Evolutionary conservation across 2,888 invertebrate species (phyloP).

Genomic region (Xestoiulus laeticollis): DNA sequence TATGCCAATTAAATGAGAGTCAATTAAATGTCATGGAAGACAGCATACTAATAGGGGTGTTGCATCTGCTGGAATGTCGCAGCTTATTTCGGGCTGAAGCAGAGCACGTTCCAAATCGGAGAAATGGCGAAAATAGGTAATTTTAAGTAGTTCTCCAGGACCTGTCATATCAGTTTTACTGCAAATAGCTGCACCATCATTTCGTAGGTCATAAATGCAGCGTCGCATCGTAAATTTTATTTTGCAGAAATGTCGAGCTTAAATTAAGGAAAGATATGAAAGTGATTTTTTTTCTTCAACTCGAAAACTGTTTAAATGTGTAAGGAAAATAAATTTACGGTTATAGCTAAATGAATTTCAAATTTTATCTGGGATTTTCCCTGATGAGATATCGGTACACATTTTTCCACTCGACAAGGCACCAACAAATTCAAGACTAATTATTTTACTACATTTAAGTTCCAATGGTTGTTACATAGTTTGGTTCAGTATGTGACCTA

Average conservation of each 20-base stretch:
- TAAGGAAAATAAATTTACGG: too few relatives aligned
- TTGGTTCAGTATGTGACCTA: too few relatives aligned
- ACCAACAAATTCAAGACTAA: too few relatives aligned
- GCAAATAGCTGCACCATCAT: not conserved
- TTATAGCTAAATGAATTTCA: not conserved
- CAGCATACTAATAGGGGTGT: not conserved
- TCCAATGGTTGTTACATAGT: too few relatives aligned
- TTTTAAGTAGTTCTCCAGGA: not conserved
- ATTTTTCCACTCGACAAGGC: too few relatives aligned
- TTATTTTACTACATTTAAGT: too few relatives aligned
- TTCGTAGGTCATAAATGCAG: not conserved
- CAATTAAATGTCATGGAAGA: constrained; percentile 11
- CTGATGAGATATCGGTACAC: too few relatives aligned
- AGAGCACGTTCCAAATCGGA: not conserved
- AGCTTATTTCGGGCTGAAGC: not conserved
- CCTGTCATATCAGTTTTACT: not conserved
- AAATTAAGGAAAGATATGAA: not conserved
- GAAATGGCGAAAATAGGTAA: not conserved
- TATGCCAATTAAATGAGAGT: constrained; percentile 32
- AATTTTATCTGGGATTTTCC: too few relatives aligned
- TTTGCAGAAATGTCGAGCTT: not conserved
- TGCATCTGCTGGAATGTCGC: not conserved
- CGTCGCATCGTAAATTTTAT: not conserved
- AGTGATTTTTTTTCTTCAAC: not conserved
- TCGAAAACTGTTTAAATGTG: too few relatives aligned